phyloP scores from a whole-genome alignment of 2,888 invertebrate genomes.

The Amphipyra tragopoginis region DNA sequence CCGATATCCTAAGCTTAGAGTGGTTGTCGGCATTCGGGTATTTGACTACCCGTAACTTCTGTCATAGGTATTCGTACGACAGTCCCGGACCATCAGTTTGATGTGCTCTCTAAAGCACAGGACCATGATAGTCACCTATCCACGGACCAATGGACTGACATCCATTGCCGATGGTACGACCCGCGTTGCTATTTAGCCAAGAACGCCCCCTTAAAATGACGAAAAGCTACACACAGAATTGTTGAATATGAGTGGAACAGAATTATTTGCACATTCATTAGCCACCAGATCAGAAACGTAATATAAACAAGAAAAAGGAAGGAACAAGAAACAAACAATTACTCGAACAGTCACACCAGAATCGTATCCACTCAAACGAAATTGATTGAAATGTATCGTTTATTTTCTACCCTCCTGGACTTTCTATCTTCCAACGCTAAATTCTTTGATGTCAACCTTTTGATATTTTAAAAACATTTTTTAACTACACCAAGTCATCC shows the following conservation, averaged over 20 bases:
- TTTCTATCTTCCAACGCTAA: slow-evolving; percentile 52
- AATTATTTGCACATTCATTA: slow-evolving; percentile 22
- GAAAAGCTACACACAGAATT: neutral
- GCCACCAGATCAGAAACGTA: slow-evolving; percentile 12
- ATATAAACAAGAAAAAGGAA: slow-evolving; percentile 26
- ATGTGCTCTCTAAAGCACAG: too few relatives aligned
- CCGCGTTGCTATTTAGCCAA: too few relatives aligned
- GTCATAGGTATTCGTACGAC: too few relatives aligned
- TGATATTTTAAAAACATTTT: slow-evolving; percentile 18
- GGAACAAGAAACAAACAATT: slow-evolving; percentile 56
- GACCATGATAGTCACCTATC: too few relatives aligned
- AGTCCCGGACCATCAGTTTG: too few relatives aligned
- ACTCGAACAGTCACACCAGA: slow-evolving; percentile 53
- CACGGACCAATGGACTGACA: too few relatives aligned
- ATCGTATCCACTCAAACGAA: slow-evolving; percentile 59
- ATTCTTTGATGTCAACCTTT: slow-evolving; percentile 49
- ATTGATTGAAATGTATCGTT: slow-evolving; percentile 60
- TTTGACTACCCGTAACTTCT: too few relatives aligned
- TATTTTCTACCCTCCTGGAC: slow-evolving; percentile 45
- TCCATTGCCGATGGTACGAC: too few relatives aligned
- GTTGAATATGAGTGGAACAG: slow-evolving; percentile 1
- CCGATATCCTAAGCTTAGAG: too few relatives aligned
- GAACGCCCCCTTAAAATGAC: too few relatives aligned
- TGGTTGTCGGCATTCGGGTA: too few relatives aligned
- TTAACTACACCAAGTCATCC: slow-evolving; percentile 6